phyloP scores from a whole-genome alignment of 2,113 vertebrate species.

The Bothrops jararaca region DNA sequence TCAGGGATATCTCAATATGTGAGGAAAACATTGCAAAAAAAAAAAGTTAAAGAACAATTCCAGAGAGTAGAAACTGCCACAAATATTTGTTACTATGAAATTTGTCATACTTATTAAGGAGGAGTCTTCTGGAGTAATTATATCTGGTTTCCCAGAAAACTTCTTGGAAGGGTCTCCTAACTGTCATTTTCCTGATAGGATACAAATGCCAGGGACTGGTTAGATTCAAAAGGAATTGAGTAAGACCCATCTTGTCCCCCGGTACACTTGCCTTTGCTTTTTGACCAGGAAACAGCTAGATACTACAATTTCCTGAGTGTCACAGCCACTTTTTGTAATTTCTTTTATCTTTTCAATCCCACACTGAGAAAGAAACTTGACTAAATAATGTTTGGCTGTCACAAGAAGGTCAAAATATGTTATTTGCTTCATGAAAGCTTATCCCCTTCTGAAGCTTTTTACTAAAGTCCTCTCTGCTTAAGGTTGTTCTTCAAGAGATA shows the following conservation, averaged over 20 bases:
- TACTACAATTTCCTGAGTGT: background rate
- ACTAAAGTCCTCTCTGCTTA: background rate
- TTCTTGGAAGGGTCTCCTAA: constrained; percentile 47
- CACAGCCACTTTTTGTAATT: background rate
- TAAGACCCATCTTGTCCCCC: background rate
- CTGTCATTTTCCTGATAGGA: background rate
- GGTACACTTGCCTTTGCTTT: background rate
- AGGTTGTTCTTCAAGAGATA: background rate
- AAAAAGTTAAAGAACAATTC: background rate
- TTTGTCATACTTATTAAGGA: constrained; percentile 51
- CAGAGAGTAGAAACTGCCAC: constrained; percentile 5
- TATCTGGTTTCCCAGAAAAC: constrained; percentile 64
- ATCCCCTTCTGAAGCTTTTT: background rate
- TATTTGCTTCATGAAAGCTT: background rate
- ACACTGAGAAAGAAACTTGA: background rate
- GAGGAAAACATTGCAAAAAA: background rate
- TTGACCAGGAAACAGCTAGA: background rate
- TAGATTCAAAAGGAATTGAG: background rate
- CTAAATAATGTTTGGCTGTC: background rate
- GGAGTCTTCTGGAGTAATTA: constrained; percentile 44
- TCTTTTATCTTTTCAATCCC: constrained; percentile 4
- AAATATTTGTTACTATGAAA: constrained; percentile 42
- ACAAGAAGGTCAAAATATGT: background rate
- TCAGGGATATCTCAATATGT: background rate
- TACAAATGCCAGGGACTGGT: background rate